Base-by-base conservation (phyloP, 2,888 invertebrate species). In the Epinotia brunnichana region DNA sequence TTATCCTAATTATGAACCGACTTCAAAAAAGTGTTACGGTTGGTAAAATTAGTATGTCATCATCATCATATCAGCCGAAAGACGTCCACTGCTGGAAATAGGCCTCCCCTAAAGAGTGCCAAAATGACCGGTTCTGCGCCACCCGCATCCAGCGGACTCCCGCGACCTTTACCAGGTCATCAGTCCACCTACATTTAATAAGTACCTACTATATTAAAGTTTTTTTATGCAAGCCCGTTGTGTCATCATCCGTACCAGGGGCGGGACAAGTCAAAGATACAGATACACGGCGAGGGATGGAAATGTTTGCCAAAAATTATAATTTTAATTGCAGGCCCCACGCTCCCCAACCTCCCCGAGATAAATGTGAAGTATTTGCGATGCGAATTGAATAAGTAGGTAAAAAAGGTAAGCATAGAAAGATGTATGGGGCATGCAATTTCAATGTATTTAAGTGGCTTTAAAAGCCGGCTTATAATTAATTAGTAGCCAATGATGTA, bases 221-320 rank as follows among this genome's bases (percentile, higher is more conserved):
- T 44, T 3, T n/a, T 29, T 64, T 2, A 9, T 17, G 4, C 15
- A 35, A 48, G 29, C 84, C 76, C 77, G 72, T 79, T 90, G 85
- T 85, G 71, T 64, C 82, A 21, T 53, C 59, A 73, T 2, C 80
- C 75, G 70, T 77, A 83, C 73, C 75, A 82, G 85, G 84, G 81
- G 82, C 88, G 90, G 91, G 85, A 88, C 87, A 87, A 88, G 86
- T 89, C 90, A 92, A 92, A 92, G 90, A 92, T 90, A 91, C 83
- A 90, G 85, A 90, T 89, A 90, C 83, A 88, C 84, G 85, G 80
- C 80, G 84, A 81, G 86, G 90, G 86, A 81, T 81, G 88, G 87
- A 85, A 87, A 85, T 88, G 91, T 91, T 92, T 91, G 92, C 92
- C 92, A 91, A 93, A 93, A 93, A 93, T 92, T 92, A 92, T 92